A percentile compares a stretch with the other conserved stretches of the same genome.
phyloP scores from a whole-genome alignment of 1,140 invertebrate species.

The Temnothorax curvispinosus region DNA sequence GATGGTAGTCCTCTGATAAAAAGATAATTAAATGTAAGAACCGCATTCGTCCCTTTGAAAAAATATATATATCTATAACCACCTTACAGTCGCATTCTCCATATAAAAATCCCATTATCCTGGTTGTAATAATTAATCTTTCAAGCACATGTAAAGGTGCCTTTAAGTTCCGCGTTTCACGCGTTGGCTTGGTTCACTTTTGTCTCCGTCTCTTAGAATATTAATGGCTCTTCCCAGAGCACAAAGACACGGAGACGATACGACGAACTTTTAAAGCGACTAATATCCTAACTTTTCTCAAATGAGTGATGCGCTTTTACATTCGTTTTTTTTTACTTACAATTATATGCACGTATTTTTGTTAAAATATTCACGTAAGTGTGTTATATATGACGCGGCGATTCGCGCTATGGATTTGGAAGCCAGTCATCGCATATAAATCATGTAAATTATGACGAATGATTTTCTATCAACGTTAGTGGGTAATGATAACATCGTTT shows the following conservation, averaged over 20 bases:
- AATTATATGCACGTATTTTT: background rate
- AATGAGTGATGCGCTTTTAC: conserved; percentile 14
- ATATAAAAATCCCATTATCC: conserved; percentile 23
- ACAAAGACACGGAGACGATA: conserved; percentile 21
- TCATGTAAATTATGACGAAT: background rate
- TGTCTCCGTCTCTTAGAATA: conserved; percentile 42
- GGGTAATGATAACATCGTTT: background rate
- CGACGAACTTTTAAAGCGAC: conserved; percentile 39
- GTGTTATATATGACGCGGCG: background rate
- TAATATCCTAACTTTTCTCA: conserved; percentile 35
- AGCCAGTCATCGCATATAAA: background rate
- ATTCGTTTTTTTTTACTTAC: background rate
- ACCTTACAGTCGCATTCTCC: background rate
- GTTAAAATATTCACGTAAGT: background rate
- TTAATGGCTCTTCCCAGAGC: conserved; percentile 3
- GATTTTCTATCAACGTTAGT: background rate
- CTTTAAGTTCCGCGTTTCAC: conserved; percentile 52
- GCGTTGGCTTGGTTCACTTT: conserved; percentile 47
- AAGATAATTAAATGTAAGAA: conserved; percentile 15
- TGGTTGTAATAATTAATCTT: conserved; percentile 50
- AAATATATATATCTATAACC: background rate
- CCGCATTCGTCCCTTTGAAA: background rate
- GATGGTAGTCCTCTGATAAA: background rate
- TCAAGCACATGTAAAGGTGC: conserved; percentile 17
- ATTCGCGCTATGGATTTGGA: background rate